phyloP scores from a whole-genome alignment of 2,888 invertebrate genomes.

The Calameuta filiformis region DNA sequence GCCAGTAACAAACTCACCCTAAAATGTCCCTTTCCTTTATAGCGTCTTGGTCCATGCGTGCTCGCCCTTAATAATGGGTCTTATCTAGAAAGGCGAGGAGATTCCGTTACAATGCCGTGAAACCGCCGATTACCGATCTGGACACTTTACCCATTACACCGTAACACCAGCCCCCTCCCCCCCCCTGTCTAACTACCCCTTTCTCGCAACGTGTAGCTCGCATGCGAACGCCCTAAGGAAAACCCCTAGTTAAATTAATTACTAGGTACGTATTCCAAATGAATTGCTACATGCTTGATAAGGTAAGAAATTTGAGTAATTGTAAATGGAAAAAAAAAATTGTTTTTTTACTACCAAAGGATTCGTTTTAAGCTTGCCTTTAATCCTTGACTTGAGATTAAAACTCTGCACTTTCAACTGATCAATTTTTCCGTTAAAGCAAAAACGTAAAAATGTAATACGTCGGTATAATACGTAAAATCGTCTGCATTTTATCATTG shows the following conservation, averaged over 20 bases:
- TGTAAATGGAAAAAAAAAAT: not conserved
- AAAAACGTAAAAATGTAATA: no score
- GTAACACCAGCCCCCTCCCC: not conserved
- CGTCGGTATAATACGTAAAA: no score
- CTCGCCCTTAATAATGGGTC: slow-evolving; percentile 18
- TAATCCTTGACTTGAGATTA: not conserved
- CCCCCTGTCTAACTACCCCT: not conserved
- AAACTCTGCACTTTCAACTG: not conserved
- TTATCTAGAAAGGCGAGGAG: slow-evolving; percentile 21
- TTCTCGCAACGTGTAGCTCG: not conserved
- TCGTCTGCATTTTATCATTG: no score
- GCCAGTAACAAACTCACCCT: not conserved
- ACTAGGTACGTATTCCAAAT: not conserved
- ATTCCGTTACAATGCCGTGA: slow-evolving; percentile 18
- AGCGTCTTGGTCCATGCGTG: slow-evolving; percentile 10
- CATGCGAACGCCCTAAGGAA: not conserved
- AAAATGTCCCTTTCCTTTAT: not conserved
- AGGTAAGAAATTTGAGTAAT: not conserved
- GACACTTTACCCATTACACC: slow-evolving; percentile 3
- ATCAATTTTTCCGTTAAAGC: no score
- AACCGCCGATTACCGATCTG: slow-evolving; percentile 17
- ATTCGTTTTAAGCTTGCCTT: not conserved
- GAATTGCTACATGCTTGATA: not conserved
- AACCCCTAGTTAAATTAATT: not conserved
- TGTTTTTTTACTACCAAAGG: not conserved